phyloP scores from a whole-genome alignment of 2,797 vertebrate species.

The Sebastes aleutianus region DNA sequence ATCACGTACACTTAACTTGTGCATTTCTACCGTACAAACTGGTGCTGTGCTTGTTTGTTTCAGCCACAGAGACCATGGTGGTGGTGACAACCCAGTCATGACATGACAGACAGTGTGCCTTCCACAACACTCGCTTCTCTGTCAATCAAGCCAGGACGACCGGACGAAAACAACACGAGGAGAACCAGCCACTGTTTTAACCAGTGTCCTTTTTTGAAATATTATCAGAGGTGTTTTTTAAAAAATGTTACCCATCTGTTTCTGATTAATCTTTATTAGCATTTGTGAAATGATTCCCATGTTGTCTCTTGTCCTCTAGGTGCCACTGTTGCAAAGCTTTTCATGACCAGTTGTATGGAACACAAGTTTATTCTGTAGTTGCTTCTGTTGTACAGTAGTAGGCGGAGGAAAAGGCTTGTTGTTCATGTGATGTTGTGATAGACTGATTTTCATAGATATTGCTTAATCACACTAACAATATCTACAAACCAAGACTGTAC shows the following conservation, averaged over 20 bases:
- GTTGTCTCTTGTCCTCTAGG: slow-evolving; percentile 32
- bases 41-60: slow-evolving; percentile 34
- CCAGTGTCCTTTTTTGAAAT: slow-evolving; percentile 1
- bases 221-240: neutral
- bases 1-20: neutral
- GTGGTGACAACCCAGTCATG: slow-evolving; percentile 55
- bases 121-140: slow-evolving; percentile 38
- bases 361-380: neutral
- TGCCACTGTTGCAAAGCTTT: slow-evolving; percentile 38
- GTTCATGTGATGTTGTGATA: neutral
- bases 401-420: neutral
- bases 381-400: neutral
- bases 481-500: neutral
- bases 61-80: slow-evolving; percentile 41
- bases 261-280: neutral
- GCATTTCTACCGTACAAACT: neutral
- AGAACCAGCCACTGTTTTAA: neutral
- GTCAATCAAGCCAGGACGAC: slow-evolving; percentile 15
- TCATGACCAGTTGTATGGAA: neutral
- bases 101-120: slow-evolving; percentile 63
- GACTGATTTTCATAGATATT: neutral
- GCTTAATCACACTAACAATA: neutral
- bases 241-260: neutral
- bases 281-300: slow-evolving; percentile 2
- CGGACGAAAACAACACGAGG: neutral